These are phyloP conservation scores for Polyommatus iphigenia DNA, from an alignment of 2,888 invertebrate genomes.

Conservation along the genomic window DNA sequence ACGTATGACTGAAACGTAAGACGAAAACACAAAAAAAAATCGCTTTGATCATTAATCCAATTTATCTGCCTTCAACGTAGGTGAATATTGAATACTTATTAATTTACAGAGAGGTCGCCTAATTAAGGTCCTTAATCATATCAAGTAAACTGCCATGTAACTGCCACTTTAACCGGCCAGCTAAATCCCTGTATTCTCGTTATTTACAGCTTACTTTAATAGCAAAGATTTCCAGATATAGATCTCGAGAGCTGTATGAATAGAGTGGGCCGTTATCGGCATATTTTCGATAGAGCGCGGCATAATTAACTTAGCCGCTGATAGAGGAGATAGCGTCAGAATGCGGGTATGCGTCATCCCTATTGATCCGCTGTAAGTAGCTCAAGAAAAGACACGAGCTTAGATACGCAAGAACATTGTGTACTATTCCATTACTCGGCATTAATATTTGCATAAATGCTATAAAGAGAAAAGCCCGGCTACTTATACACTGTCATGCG, in stretches of 20 bases:
- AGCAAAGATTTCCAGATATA: conserved; percentile 22
- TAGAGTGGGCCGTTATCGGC: conserved; percentile 32
- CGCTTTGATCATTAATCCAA: background rate
- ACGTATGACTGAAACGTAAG: background rate
- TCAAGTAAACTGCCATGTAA: conserved; percentile 4
- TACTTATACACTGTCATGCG: conserved; percentile 2
- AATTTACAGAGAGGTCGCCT: background rate
- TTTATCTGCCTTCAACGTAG: background rate
- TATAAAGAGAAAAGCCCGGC: background rate
- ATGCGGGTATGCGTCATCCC: conserved; percentile 56
- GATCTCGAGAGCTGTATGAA: conserved; percentile 34
- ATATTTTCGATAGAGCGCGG: conserved; percentile 51
- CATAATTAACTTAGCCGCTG: conserved; percentile 51
- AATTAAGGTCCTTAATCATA: background rate
- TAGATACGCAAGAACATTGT: background rate
- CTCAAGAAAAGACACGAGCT: conserved; percentile 17
- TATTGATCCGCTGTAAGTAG: conserved; percentile 47
- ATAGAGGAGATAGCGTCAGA: conserved; percentile 45
- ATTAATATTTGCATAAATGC: conserved; percentile 15
- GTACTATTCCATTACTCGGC: background rate
- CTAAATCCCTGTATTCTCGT: conserved; percentile 1
- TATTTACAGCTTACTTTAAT: background rate
- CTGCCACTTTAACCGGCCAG: background rate
- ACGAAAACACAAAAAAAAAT: background rate
- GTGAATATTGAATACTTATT: background rate